Conservation (phyloP, 2,113 vertebrate species). For the Microcebus lehilahytsara region DNA sequence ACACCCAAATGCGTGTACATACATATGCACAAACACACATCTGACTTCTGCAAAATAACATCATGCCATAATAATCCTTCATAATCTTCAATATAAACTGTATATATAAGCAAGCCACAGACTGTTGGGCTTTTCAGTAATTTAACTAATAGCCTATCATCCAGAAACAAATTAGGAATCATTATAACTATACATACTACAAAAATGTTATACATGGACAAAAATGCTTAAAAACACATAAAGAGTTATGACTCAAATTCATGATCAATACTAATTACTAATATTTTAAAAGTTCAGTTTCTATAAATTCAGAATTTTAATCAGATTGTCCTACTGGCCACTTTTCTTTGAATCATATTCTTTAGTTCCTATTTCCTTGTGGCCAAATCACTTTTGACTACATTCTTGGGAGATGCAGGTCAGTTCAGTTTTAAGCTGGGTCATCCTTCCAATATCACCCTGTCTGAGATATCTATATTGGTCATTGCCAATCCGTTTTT, state of each 20-base stretch:
- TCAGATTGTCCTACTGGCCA: background rate
- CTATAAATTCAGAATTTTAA: slow-evolving; percentile 4
- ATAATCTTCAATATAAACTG: background rate
- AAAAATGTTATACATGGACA: background rate
- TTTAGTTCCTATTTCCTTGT: background rate
- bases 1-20: background rate
- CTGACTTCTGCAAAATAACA: background rate
- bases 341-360: background rate
- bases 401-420: background rate
- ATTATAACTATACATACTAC: background rate
- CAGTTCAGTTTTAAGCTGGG: background rate
- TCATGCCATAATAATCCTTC: background rate
- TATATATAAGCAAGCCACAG: background rate
- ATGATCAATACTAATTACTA: background rate
- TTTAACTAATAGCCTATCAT: background rate
- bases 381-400: background rate
- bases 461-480: background rate
- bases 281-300: background rate
- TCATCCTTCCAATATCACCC: background rate
- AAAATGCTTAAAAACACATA: background rate
- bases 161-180: slow-evolving; percentile 10
- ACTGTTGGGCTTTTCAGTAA: background rate
- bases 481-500: background rate
- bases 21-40: too few species aligned
- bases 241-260: background rate